Percentiles rank a stretch among this genome's conserved stretches.
phyloP scores from a whole-genome alignment of 92 coral and sea anemone species.

The Porites lobata region DNA sequence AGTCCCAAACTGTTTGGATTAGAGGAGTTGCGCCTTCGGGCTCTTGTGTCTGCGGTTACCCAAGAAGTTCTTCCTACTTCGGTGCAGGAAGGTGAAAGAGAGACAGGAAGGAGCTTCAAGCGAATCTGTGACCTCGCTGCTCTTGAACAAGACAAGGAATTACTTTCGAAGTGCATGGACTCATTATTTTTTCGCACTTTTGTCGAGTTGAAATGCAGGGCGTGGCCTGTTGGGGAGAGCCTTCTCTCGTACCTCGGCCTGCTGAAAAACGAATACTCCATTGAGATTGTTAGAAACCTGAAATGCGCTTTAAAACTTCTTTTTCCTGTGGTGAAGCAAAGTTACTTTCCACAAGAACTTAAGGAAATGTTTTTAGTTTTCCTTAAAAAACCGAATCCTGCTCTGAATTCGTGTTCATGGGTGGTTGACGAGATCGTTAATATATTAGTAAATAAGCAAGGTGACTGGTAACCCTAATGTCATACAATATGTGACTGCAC shows the following conservation, averaged over 20 bases:
- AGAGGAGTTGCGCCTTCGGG: slow-evolving; percentile 47
- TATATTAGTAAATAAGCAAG: background rate
- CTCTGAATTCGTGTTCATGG: slow-evolving; percentile 3
- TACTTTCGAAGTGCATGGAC: slow-evolving; percentile 62
- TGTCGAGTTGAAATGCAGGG: slow-evolving; percentile 31
- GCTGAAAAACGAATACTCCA: slow-evolving; percentile 71
- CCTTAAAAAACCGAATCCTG: slow-evolving; percentile 59
- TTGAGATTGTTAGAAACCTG: slow-evolving; percentile 65
- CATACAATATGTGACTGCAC: too few relatives aligned
- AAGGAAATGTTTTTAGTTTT: slow-evolving; percentile 56
- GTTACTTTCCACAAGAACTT: slow-evolving; percentile 53
- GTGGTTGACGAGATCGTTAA: slow-evolving; percentile 14
- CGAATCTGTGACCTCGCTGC: slow-evolving; percentile 83
- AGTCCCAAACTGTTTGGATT: slow-evolving; percentile 51
- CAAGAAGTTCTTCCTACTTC: slow-evolving; percentile 72
- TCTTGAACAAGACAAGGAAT: slow-evolving; percentile 67
- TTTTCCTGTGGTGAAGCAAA: slow-evolving; percentile 41
- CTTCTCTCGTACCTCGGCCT: slow-evolving; percentile 77
- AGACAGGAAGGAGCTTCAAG: slow-evolving; percentile 75
- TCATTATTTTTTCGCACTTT: slow-evolving; percentile 35
- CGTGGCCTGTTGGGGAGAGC: slow-evolving; percentile 60
- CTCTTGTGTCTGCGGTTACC: slow-evolving; percentile 74
- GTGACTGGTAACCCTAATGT: background rate
- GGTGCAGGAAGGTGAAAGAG: slow-evolving; percentile 55
- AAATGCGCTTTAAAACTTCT: slow-evolving; percentile 61